Evolutionary conservation across 1,140 invertebrate genomes (phyloP).

Genomic region (Eriocheir sinensis): DNA sequence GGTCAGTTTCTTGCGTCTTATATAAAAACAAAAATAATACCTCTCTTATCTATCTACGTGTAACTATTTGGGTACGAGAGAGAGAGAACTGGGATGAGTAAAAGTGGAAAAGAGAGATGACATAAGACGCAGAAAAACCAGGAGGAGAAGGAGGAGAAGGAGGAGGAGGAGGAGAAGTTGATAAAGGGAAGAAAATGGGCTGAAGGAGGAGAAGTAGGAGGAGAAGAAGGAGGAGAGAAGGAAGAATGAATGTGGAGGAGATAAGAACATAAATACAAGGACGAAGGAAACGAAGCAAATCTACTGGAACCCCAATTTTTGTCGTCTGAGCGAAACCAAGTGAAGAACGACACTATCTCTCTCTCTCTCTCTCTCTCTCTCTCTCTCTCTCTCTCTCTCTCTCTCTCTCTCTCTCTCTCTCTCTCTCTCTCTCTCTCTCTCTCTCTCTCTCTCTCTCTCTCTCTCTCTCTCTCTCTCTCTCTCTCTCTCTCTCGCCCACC

Average conservation of each 20-base stretch:
- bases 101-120: background rate
- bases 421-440: too few species aligned
- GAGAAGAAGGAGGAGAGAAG: background rate
- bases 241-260: background rate
- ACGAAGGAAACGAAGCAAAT: background rate
- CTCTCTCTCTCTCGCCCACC: conserved; percentile 8
- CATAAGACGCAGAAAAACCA: background rate
- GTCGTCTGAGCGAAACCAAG: background rate
- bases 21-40: background rate
- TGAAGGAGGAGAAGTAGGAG: background rate
- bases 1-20: background rate
- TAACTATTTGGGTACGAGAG: too few species aligned
- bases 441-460: background rate
- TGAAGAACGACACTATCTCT: background rate
- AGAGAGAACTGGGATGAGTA: background rate
- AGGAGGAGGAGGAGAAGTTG: background rate
- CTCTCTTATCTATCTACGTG: too few species aligned
- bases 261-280: background rate
- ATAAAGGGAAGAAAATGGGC: background rate
- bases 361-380: background rate
- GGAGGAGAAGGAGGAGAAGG: conserved; percentile 29
- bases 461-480: conserved; percentile 30
- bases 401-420: too few species aligned
- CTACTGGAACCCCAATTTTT: background rate
- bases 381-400: too few species aligned